These are phyloP conservation scores for Telmatochromis sp. DNA, from an alignment of 2,113 vertebrate species.

Conservation along the genomic window DNA sequence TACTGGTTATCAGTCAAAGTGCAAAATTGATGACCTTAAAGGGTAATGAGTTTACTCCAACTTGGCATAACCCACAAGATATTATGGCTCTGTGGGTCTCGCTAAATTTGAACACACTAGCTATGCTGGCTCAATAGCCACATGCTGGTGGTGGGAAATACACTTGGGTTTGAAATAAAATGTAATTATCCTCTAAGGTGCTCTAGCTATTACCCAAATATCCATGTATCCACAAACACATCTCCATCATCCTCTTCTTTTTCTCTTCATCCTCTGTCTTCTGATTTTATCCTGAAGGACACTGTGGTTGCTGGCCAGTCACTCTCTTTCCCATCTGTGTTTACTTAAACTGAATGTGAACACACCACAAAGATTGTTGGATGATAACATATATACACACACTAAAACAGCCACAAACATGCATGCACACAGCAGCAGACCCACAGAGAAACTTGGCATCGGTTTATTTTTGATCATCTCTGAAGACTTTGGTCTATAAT, in stretches of 20 bases:
- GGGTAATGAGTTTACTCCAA: not conserved
- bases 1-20: not conserved
- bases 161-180: not conserved
- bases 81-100: not conserved
- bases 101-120: not conserved
- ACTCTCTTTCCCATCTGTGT: not conserved
- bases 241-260: not conserved
- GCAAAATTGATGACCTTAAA: not conserved
- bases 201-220: not conserved
- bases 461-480: conserved; percentile 3
- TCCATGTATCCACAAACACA: not conserved
- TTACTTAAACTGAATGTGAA: not conserved
- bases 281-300: not conserved
- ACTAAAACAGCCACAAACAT: not conserved
- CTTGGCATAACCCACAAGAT: not conserved
- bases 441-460: not conserved
- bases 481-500: conserved; percentile 8
- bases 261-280: not conserved
- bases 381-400: not conserved
- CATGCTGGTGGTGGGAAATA: not conserved
- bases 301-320: not conserved
- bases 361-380: not conserved
- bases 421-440: not conserved
- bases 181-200: not conserved
- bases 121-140: not conserved